Conservation (phyloP, 2,797 vertebrate genomes). For the Sebastes diaconus region DNA sequence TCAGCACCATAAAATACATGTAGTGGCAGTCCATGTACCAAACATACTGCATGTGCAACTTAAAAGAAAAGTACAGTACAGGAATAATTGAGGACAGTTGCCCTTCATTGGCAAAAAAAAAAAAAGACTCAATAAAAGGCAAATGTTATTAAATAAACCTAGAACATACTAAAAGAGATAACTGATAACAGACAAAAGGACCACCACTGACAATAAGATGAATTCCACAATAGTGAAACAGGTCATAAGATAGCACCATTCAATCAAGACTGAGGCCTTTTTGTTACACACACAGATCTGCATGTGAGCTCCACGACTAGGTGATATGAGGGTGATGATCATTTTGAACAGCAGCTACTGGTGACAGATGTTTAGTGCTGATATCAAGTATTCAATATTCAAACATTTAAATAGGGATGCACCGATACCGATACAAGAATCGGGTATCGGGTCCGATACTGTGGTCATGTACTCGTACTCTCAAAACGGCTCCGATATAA, state of each 20-base stretch:
- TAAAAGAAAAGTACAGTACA: constrained; percentile 81
- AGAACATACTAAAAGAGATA: constrained; percentile 51
- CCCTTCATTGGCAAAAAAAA: constrained; percentile 67
- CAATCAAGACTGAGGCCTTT: constrained; percentile 41
- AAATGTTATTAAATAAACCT: constrained; percentile 77
- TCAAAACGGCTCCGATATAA: too few species aligned
- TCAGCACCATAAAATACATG: constrained; percentile 88
- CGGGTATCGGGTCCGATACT: too few species aligned
- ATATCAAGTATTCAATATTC: background rate
- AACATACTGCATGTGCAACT: constrained; percentile 83
- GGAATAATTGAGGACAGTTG: constrained; percentile 72
- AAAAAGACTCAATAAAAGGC: constrained; percentile 52
- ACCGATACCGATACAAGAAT: too few species aligned
- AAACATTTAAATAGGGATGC: background rate
- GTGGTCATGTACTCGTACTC: too few species aligned
- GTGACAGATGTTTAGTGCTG: background rate
- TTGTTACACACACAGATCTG: background rate
- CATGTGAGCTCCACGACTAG: background rate
- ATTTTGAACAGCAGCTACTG: background rate
- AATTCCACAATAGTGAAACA: constrained; percentile 79
- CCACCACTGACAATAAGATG: constrained; percentile 30
- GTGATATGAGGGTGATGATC: background rate
- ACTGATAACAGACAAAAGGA: constrained; percentile 48
- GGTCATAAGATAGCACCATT: constrained; percentile 75
- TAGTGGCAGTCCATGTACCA: constrained; percentile 82